phyloP scores from a whole-genome alignment of 2,888 invertebrate species.

The Pelosia muscerda region DNA sequence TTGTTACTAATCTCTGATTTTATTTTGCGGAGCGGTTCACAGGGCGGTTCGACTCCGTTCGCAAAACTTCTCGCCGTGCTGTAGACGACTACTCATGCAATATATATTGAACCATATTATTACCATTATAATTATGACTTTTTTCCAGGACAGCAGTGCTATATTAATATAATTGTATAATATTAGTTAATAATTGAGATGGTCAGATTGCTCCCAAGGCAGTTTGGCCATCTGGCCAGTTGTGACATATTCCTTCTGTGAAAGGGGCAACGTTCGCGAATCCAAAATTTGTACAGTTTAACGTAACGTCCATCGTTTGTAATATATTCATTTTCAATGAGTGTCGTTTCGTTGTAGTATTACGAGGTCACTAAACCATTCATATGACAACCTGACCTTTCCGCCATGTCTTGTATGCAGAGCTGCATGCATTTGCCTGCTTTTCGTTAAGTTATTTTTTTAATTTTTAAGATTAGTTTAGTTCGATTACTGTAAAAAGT shows the following conservation, averaged over 20 bases:
- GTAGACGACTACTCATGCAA: constrained; percentile 84
- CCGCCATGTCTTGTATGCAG: constrained; percentile 89
- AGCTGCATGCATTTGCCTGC: constrained; percentile 91
- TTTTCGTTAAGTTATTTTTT: constrained; percentile 88
- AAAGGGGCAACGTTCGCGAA: constrained; percentile 93
- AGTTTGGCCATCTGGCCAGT: constrained; percentile 87
- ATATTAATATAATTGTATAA: constrained; percentile 69
- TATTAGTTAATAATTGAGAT: constrained; percentile 78
- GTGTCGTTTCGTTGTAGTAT: constrained; percentile 90
- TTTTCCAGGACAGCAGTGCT: constrained; percentile 85
- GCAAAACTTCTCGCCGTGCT: constrained; percentile 55
- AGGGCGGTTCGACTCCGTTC: constrained; percentile 75
- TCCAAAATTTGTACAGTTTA: constrained; percentile 83
- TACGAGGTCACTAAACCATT: constrained; percentile 86
- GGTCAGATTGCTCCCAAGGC: constrained; percentile 81
- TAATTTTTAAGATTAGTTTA: constrained; percentile 86
- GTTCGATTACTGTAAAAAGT: constrained; percentile 85
- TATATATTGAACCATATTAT: constrained; percentile 64
- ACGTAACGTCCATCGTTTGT: constrained; percentile 87
- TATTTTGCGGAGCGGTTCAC: constrained; percentile 70
- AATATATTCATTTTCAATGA: constrained; percentile 88
- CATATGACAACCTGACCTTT: constrained; percentile 90
- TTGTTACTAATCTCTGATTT: constrained; percentile 86
- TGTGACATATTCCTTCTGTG: constrained; percentile 95
- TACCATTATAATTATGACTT: constrained; percentile 84